Evolutionary conservation across 2,113 vertebrate genomes (phyloP).

Genomic region (Phrynocephalus versicolor): DNA sequence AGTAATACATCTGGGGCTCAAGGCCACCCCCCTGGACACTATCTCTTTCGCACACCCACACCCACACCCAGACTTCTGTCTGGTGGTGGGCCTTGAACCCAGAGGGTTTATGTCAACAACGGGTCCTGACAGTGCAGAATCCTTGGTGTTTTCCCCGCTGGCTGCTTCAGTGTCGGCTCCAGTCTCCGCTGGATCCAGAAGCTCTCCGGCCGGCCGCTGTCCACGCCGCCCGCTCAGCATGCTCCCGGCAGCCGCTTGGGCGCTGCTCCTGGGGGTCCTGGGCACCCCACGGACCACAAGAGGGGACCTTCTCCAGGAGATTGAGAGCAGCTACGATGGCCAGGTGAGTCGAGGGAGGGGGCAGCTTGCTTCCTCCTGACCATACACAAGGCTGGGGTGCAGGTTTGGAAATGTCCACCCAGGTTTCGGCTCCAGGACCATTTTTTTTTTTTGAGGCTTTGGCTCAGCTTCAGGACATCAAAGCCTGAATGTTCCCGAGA

Average conservation of each 20-base stretch:
- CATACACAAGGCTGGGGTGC: no score
- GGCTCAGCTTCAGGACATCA: background rate
- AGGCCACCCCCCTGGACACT: no score
- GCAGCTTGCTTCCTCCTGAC: no score
- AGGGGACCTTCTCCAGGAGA: background rate
- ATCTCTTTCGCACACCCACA: background rate
- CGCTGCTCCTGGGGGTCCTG: background rate
- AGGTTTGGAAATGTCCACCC: no score
- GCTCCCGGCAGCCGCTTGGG: background rate
- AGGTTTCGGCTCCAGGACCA: background rate
- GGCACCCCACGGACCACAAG: fast-evolving
- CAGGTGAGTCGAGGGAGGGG: background rate
- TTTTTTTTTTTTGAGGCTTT: background rate
- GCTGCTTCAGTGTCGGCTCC: fast-evolving
- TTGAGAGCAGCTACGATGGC: fast-evolving
- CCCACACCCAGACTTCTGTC: background rate
- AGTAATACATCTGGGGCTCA: no score
- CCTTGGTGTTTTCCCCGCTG: background rate
- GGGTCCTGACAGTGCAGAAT: no score
- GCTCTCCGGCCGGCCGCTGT: no score
- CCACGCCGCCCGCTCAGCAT: fast-evolving
- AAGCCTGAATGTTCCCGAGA: background rate
- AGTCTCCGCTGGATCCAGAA: fast-evolving
- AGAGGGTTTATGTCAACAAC: background rate
- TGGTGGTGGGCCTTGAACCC: background rate